Evolutionary conservation across 2,797 vertebrate genomes (phyloP).

Genomic region (Enteromius viviparus): DNA sequence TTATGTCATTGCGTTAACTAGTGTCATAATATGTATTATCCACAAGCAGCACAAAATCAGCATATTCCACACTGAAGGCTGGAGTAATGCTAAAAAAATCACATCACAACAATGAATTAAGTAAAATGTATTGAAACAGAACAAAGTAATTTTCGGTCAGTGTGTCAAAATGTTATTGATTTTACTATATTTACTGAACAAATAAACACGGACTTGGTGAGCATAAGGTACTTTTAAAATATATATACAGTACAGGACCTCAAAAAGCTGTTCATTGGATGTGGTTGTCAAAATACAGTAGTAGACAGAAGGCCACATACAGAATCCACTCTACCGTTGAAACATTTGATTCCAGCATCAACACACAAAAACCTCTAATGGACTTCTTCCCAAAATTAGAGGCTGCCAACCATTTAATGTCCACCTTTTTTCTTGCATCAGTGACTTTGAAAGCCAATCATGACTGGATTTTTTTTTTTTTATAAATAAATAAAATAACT

Average conservation of each 20-base stretch:
- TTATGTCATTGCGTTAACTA: not conserved
- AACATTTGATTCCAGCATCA: constrained; percentile 24
- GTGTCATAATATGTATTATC: not conserved
- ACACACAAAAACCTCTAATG: constrained; percentile 36
- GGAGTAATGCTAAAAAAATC: not conserved
- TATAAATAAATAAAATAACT: not conserved
- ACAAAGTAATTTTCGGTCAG: not conserved
- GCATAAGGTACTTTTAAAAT: not conserved
- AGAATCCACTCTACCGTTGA: not conserved
- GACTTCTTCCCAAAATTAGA: constrained; percentile 30
- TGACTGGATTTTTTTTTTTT: not conserved
- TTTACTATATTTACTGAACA: not conserved
- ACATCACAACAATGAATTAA: too few relatives aligned
- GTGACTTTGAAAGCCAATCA: constrained; percentile 41
- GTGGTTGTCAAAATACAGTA: not conserved
- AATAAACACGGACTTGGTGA: not conserved
- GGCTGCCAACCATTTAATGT: constrained; percentile 33
- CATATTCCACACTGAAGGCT: not conserved
- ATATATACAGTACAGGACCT: not conserved
- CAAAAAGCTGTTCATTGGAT: not conserved
- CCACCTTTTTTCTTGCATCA: constrained; percentile 25
- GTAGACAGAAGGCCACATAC: not conserved
- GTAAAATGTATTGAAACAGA: too few relatives aligned
- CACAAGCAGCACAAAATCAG: not conserved
- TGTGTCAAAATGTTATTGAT: not conserved